Evolutionary conservation across 2,113 vertebrate species (phyloP), one percentile per base, ranked within the genome.

Genomic region (Petroica traversi): DNA sequence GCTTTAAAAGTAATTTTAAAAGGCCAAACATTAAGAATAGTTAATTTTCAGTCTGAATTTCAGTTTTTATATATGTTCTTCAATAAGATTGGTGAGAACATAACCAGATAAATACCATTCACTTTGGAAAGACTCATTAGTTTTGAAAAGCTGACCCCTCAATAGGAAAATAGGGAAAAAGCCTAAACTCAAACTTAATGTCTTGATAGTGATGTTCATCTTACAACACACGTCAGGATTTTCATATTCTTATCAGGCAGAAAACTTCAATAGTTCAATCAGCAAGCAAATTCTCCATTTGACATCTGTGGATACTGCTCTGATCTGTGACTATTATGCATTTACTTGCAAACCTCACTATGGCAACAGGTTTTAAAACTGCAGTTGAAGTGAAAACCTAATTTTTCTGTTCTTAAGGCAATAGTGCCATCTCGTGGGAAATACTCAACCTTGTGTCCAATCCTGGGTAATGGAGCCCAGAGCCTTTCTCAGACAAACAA

Each of bases 381-480:
- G 28, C 33, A 18, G 11, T 3, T 29, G 14, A 59, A 63, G n/a
- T 4, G 0, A 31, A 41, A 58, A 17, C 1, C 14, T 6, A 24
- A 1, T 31, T 75, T 41, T 69, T 45, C 81, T 24, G 48, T 97
- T 90, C 72, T 26, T 93, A 79, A 91, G 91, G 66, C 96, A 98
- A 97, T 62, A 97, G 51, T 96, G 98, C 97, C 98, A 98, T 95
- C 98, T 97, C 1, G 95, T 97, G 98, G 96, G 36, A 52, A 51
- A 19, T 3, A 4, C 5, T 46, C 26, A 9, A 29, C 57, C 40
- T 68, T 4, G 0, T 20, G 9, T 16, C 19, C 46, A 22, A 6
- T 0, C 3, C 19, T 11, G 8, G 29, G 54, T 38, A 58, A 25
- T 57, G 19, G 7, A 19, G 4, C 28, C 34, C 1, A 0, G 6